Percentiles rank a stretch among this genome's conserved stretches.
Evolutionary conservation across 2,113 vertebrate genomes (phyloP).

Genomic region (Rhineura floridana): DNA sequence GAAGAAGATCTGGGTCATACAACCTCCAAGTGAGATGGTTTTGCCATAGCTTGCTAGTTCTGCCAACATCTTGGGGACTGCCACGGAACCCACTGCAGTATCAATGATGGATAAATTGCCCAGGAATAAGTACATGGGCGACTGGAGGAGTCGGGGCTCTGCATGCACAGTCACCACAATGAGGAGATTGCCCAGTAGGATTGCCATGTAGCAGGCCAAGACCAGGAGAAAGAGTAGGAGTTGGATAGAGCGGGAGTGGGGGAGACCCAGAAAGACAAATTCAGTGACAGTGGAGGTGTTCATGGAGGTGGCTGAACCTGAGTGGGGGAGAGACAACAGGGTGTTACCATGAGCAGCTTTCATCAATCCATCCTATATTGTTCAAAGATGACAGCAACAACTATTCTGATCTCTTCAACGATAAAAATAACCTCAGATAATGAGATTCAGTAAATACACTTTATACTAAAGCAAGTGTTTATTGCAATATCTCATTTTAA

Average conservation of each 20-base stretch:
- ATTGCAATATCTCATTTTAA: neutral
- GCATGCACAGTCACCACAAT: neutral
- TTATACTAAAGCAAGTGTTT: neutral
- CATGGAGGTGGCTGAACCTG: neutral
- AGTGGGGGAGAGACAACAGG: neutral
- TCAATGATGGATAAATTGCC: conserved; percentile 5
- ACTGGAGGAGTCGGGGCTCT: neutral
- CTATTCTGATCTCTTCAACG: neutral
- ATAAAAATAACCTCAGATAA: neutral
- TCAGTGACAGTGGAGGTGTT: conserved; percentile 1
- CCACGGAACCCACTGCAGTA: neutral
- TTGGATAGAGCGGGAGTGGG: neutral
- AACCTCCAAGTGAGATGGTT: neutral
- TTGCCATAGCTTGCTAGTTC: neutral
- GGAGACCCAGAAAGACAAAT: conserved; percentile 6
- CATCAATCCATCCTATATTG: too few relatives aligned
- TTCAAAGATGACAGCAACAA: neutral
- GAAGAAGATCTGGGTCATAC: conserved; percentile 17
- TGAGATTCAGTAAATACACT: neutral
- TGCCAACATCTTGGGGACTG: neutral
- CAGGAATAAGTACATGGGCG: conserved; percentile 25
- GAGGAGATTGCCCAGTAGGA: neutral
- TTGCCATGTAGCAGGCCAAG: neutral
- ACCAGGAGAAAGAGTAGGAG: neutral
- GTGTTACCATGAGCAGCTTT: neutral